These are phyloP conservation scores for Lysiphlebus fabarum DNA, from an alignment of 1,140 invertebrate species.

Conservation along the genomic window DNA sequence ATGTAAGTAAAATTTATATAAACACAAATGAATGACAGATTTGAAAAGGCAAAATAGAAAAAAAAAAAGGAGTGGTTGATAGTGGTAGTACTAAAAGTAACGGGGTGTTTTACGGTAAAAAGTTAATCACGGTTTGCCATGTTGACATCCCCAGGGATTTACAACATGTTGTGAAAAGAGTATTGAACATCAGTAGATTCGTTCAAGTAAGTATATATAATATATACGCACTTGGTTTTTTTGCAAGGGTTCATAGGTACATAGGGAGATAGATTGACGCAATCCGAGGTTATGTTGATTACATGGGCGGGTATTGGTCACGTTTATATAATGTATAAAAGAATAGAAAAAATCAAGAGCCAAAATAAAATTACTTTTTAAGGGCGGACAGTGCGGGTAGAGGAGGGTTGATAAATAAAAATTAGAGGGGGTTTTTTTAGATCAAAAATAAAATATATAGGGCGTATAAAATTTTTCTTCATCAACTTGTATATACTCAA, in stretches of 20 bases:
- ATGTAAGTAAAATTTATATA: constrained; percentile 46
- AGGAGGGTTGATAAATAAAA: constrained; percentile 19
- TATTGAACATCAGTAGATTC: background rate
- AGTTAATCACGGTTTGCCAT: constrained; percentile 58
- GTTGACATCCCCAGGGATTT: constrained; percentile 30
- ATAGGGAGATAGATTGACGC: constrained; percentile 1
- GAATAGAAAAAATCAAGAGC: constrained; percentile 22
- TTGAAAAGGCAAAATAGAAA: constrained; percentile 29
- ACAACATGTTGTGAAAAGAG: no score
- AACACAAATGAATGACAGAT: constrained; percentile 56
- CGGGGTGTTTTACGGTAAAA: constrained; percentile 43
- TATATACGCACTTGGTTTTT: no score
- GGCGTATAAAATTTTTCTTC: constrained; percentile 16
- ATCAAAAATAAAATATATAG: constrained; percentile 2
- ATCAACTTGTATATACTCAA: constrained; percentile 11
- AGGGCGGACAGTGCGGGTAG: constrained; percentile 12
- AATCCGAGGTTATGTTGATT: constrained; percentile 49
- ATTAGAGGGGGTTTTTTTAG: constrained; percentile 20
- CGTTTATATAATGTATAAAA: constrained; percentile 24
- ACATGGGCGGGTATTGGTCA: constrained; percentile 48
- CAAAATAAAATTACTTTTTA: constrained; percentile 17
- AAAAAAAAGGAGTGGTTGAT: background rate
- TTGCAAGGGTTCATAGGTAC: background rate
- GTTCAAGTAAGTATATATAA: background rate
- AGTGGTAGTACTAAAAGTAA: constrained; percentile 13